Conservation (phyloP, 2,888 invertebrate species). For the Cantharis rufa region DNA sequence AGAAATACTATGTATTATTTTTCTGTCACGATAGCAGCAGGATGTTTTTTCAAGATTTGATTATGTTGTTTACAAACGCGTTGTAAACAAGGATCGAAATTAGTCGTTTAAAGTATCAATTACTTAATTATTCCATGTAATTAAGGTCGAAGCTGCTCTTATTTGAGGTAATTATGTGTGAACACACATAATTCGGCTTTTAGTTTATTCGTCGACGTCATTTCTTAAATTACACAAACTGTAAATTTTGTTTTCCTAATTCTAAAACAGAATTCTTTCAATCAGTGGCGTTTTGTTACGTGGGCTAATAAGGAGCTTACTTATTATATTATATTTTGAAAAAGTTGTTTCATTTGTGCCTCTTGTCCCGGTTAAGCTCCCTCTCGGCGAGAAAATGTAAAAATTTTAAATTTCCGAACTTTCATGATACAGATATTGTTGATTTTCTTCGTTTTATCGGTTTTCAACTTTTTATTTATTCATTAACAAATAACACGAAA, state of each 20-base stretch:
- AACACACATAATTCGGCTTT: background rate
- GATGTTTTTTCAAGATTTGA: conserved; percentile 41
- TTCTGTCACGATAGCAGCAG: conserved; percentile 28
- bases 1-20: background rate
- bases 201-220: background rate
- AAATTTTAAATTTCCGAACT: background rate
- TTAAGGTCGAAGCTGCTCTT: conserved; percentile 4
- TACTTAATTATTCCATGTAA: conserved; percentile 21
- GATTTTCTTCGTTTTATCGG: background rate
- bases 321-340: too few species aligned
- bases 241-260: background rate
- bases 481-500: background rate
- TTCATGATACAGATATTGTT: background rate
- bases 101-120: conserved; percentile 18
- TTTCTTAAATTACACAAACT: background rate
- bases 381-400: too few species aligned
- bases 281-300: background rate
- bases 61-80: conserved; percentile 38
- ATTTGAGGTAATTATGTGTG: conserved; percentile 9
- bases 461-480: background rate
- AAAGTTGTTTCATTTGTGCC: too few species aligned
- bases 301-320: background rate
- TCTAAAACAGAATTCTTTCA: background rate
- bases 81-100: conserved; percentile 39
- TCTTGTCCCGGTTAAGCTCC: too few species aligned